Evolutionary conservation across 2,888 invertebrate species (phyloP), one percentile per base, ranked within the genome.

Genomic region (Archips xylosteana): DNA sequence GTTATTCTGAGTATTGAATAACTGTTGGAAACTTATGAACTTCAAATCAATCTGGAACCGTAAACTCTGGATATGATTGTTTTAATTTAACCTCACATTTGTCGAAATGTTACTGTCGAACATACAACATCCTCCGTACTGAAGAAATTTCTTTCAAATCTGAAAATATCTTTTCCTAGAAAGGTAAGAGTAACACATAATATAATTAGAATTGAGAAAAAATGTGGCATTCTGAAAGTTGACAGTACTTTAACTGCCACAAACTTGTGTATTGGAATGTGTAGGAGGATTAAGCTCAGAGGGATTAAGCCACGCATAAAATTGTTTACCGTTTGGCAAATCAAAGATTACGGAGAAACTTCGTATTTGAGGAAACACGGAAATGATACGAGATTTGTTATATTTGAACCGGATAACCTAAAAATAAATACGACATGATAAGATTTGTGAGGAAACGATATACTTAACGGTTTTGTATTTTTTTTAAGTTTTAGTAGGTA

Each of bases 311-410:
- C 62, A 10, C 6, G 9, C 36, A 15, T 6, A 49, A 45, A 54
- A 61, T 62, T 69, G 61, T 15, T 36, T 42, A 61, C 49, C 32
- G 61, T 51, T 70, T 69, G 62, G 42, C n/a, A 42, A 69, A 69
- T 69, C 51, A 54, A 23, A 13, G 49, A 23, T 39, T 49, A 51
- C 32, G n/a, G 32, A 42, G 13, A 54, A 54, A 54, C n/a, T 42
- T 6, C n/a, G 12, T 32, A 10, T 10, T 63, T 62, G 12, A 12
- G 34, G 34, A 61, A 61, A 69, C 9, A 69, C 6, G 39, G 36
- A 61, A 13, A 32, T 36, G 60, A 42, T 54, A 62, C 6, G 61
- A 61, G 49, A 39, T 10, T 23, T 57, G 45, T 47, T 60, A 12
- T 68, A 42, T 60, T 68, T 47, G 15, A 32, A n/a, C 13, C 12